These are phyloP conservation scores for Otis tarda DNA, from an alignment of 2,113 vertebrate species.

Conservation along the genomic window DNA sequence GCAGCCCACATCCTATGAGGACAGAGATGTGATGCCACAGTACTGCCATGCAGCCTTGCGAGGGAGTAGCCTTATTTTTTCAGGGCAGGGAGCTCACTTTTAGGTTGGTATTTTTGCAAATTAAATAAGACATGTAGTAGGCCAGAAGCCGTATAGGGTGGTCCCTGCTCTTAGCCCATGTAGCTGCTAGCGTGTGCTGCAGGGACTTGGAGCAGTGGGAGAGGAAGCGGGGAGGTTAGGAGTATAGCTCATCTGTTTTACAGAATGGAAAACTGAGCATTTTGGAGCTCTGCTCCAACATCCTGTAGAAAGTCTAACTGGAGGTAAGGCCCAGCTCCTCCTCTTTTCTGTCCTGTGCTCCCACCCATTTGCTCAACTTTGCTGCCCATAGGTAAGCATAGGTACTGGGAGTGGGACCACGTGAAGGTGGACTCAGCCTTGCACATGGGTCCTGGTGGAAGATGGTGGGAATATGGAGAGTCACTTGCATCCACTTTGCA, in stretches of 20 bases:
- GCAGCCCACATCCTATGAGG: slow-evolving; percentile 29
- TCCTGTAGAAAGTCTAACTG: neutral
- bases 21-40: slow-evolving; percentile 30
- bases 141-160: neutral
- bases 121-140: neutral
- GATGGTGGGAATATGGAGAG: neutral
- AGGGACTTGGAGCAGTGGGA: neutral
- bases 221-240: neutral
- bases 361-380: neutral
- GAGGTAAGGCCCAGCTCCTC: neutral
- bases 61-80: slow-evolving; percentile 5
- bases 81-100: neutral
- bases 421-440: neutral
- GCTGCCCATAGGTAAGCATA: neutral
- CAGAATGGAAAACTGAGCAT: neutral
- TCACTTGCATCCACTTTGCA: neutral
- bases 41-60: neutral
- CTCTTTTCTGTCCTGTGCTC: neutral
- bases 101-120: neutral
- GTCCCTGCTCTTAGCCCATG: neutral
- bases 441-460: neutral
- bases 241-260: neutral
- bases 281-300: neutral
- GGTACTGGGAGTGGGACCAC: neutral
- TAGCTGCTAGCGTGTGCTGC: neutral